Evolutionary conservation across 2,888 invertebrate genomes (phyloP).

Genomic region (Elmis aenea): DNA sequence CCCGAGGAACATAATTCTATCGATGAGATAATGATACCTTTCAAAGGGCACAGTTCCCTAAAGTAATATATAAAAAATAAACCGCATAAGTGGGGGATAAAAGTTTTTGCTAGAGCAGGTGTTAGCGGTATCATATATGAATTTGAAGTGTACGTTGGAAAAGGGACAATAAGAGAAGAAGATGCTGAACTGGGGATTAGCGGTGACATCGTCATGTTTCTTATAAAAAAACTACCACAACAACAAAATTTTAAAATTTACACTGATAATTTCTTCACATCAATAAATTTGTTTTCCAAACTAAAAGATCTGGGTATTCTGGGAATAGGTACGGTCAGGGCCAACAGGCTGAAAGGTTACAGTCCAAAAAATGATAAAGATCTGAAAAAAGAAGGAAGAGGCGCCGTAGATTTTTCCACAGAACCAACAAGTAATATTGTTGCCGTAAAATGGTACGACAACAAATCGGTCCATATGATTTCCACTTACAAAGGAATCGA

Average conservation of each 20-base stretch:
- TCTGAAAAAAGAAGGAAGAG: constrained; percentile 18
- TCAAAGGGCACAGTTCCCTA: constrained; percentile 26
- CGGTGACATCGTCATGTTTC: constrained; percentile 20
- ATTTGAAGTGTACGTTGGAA: constrained; percentile 30
- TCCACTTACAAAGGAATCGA: constrained; percentile 17
- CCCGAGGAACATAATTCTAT: constrained; percentile 28
- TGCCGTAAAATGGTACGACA: constrained; percentile 21
- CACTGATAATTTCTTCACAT: constrained; percentile 11
- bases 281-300: constrained; percentile 6
- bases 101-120: constrained; percentile 29
- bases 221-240: background rate
- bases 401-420: constrained; percentile 10
- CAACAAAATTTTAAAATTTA: constrained; percentile 5
- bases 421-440: constrained; percentile 16
- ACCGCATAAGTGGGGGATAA: constrained; percentile 29
- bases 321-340: constrained; percentile 6
- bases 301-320: constrained; percentile 7
- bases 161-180: constrained; percentile 16
- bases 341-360: constrained; percentile 6
- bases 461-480: constrained; percentile 14
- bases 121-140: constrained; percentile 28
- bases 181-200: constrained; percentile 18
- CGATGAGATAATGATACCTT: constrained; percentile 32
- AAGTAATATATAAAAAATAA: constrained; percentile 29
- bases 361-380: constrained; percentile 6